Percentiles rank a stretch among this genome's conserved stretches.
These are phyloP conservation scores for Crenuchus spilurus DNA, from an alignment of 2,797 vertebrate genomes.

Conservation along the genomic window DNA sequence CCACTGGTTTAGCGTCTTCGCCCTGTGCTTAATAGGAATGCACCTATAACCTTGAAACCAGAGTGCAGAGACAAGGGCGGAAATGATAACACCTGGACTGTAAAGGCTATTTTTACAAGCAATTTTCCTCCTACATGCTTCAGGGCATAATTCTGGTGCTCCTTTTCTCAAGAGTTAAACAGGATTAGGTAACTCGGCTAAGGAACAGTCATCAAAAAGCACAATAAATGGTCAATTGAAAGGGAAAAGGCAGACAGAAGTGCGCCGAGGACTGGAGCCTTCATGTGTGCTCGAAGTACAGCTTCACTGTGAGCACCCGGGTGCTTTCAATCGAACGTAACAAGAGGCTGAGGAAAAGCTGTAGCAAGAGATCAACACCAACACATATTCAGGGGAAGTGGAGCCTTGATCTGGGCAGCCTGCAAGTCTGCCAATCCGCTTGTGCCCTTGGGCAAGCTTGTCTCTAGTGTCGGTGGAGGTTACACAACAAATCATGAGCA, in stretches of 20 bases:
- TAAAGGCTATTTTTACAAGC: conserved; percentile 20
- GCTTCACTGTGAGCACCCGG: conserved; percentile 13
- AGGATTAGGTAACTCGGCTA: conserved; percentile 16
- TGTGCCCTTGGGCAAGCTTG: conserved; percentile 40
- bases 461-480: conserved; percentile 43
- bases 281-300: conserved; percentile 23
- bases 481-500: conserved; percentile 45
- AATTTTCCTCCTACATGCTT: conserved; percentile 10
- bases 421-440: conserved; percentile 40
- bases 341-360: conserved; percentile 39
- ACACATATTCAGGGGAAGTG: conserved; percentile 49
- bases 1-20: conserved; percentile 9
- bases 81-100: conserved; percentile 32
- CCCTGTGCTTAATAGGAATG: neutral
- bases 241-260: conserved; percentile 31
- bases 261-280: conserved; percentile 10
- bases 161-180: conserved; percentile 24
- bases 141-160: conserved; percentile 24
- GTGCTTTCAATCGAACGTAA: conserved; percentile 37
- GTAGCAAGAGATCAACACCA: conserved; percentile 32
- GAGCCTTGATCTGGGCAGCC: conserved; percentile 31
- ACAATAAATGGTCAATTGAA: conserved; percentile 40
- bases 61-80: neutral
- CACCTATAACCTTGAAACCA: conserved; percentile 36
- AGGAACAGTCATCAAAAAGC: conserved; percentile 32